phyloP scores from a whole-genome alignment of 2,797 vertebrate genomes.

The Anomalospiza imberbis region DNA sequence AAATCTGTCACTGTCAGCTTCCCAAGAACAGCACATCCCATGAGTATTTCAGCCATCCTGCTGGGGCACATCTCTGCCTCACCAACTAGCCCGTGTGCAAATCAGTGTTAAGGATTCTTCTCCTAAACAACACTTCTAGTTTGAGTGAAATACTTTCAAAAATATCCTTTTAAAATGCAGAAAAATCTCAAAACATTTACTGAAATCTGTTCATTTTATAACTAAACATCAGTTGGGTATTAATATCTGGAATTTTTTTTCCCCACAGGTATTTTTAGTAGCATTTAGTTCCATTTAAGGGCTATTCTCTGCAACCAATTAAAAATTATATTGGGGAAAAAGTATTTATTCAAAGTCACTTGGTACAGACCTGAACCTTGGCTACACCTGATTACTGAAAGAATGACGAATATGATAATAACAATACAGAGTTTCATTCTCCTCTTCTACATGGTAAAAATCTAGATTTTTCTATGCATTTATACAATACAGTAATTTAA shows the following conservation, averaged over 20 bases:
- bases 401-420: neutral
- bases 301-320: neutral
- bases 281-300: neutral
- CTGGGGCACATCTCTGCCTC: neutral
- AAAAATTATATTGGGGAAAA: neutral
- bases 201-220: neutral
- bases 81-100: rapidly evolving
- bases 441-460: neutral
- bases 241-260: neutral
- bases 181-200: neutral
- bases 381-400: neutral
- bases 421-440: neutral
- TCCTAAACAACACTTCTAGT: neutral
- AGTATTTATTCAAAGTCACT: neutral
- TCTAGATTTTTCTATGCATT: neutral
- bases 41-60: neutral
- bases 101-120: neutral
- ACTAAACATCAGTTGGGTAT: neutral
- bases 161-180: neutral
- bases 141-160: neutral
- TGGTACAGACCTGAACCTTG: neutral
- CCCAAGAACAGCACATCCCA: neutral
- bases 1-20: neutral
- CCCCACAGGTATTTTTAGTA: neutral
- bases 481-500: neutral